Evolutionary conservation across 2,888 invertebrate genomes (phyloP).

Genomic region (Rhyacophila evoluta): DNA sequence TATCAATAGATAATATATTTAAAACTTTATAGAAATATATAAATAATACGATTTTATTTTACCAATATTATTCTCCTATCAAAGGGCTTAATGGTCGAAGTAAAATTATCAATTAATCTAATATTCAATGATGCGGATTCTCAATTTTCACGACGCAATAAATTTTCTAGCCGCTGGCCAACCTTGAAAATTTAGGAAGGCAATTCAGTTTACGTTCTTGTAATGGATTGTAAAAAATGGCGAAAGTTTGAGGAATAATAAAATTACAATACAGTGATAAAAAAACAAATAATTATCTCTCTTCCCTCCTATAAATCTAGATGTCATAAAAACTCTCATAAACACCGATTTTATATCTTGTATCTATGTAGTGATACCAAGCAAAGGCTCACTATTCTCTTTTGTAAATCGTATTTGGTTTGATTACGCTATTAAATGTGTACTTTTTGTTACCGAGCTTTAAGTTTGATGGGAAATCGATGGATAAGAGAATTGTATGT

Average conservation of each 20-base stretch:
- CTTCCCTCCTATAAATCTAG: neutral
- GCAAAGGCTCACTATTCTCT: neutral
- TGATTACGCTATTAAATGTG: neutral
- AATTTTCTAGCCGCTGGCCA: neutral
- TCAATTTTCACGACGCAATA: neutral
- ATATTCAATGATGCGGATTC: neutral
- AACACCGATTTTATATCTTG: conserved; percentile 1
- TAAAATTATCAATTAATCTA: neutral
- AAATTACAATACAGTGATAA: neutral
- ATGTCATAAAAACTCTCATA: neutral
- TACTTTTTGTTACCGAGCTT: neutral
- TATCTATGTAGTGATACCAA: neutral
- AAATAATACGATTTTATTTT: too few species aligned
- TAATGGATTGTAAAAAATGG: conserved; percentile 6
- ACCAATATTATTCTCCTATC: neutral
- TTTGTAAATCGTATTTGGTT: neutral
- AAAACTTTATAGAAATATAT: too few species aligned
- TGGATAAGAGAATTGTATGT: too few species aligned
- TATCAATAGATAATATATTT: too few species aligned
- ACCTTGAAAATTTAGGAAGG: neutral
- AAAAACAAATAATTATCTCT: neutral
- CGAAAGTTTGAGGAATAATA: neutral
- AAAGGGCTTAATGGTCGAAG: too few species aligned
- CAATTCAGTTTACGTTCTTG: neutral
- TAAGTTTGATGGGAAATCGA: neutral